Conservation (phyloP, 2,113 vertebrate genomes). For the Pungitius pungitius region DNA sequence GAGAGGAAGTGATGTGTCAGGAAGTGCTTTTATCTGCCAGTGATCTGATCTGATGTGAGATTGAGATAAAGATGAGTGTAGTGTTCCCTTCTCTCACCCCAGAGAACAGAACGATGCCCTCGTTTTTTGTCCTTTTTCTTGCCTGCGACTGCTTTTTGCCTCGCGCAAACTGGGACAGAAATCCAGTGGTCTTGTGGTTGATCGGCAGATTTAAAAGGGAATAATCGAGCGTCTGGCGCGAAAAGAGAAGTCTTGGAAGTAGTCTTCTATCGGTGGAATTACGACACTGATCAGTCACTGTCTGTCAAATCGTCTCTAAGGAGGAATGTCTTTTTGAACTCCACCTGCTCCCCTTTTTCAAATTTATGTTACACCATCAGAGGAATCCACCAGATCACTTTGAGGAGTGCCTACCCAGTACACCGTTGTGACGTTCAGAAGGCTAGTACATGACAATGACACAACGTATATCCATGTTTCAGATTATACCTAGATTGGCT, state of each 20-base stretch:
- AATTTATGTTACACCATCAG: constrained; percentile 18
- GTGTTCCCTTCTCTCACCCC: constrained; percentile 39
- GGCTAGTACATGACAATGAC: constrained; percentile 27
- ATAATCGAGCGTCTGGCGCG: constrained; percentile 22
- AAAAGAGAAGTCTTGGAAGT: constrained; percentile 30
- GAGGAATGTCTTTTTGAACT: constrained; percentile 5
- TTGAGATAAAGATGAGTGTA: constrained; percentile 69
- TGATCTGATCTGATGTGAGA: constrained; percentile 80
- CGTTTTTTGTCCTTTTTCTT: constrained; percentile 16
- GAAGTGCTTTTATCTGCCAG: constrained; percentile 74
- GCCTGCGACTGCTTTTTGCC: constrained; percentile 4
- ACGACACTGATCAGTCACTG: constrained; percentile 28
- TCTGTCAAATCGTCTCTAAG: constrained; percentile 30
- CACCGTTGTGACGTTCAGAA: constrained; percentile 29
- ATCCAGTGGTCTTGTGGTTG: constrained; percentile 41
- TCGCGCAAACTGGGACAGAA: constrained; percentile 39
- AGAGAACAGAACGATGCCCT: constrained; percentile 30
- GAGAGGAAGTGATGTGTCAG: constrained; percentile 77
- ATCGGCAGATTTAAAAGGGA: constrained; percentile 53
- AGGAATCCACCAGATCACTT: constrained; percentile 6
- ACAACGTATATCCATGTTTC: constrained; percentile 46
- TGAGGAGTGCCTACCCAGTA: neutral
- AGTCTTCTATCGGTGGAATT: constrained; percentile 24
- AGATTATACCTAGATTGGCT: constrained; percentile 41
- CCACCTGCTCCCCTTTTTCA: constrained; percentile 11